Evolutionary conservation across 1,140 invertebrate species (phyloP).

Genomic region (Scaptomyza hsui): DNA sequence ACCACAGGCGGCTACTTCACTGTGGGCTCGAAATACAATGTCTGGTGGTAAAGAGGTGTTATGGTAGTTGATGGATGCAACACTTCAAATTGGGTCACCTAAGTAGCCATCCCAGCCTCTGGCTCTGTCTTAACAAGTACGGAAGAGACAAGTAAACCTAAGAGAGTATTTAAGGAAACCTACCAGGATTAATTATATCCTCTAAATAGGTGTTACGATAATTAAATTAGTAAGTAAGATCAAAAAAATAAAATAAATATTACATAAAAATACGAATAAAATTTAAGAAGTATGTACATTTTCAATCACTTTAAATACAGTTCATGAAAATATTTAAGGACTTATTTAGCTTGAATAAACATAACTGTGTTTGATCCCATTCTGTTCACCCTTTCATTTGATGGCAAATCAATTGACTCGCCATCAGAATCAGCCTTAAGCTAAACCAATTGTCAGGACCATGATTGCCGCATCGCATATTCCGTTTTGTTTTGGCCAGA

Average conservation of each 20-base stretch:
- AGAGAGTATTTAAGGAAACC: too few relatives aligned
- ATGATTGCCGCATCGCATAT: conserved; percentile 11
- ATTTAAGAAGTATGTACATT: too few relatives aligned
- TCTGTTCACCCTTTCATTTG: neutral
- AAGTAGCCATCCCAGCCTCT: conserved; percentile 15
- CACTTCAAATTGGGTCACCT: conserved; percentile 55
- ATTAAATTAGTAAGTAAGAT: too few relatives aligned
- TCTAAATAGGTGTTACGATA: too few relatives aligned
- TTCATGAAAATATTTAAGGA: neutral
- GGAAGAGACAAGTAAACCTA: conserved; percentile 31
- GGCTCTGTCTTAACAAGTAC: conserved; percentile 41
- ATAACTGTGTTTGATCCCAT: neutral
- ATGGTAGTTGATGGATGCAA: neutral
- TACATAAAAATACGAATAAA: too few relatives aligned
- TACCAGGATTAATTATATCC: too few relatives aligned
- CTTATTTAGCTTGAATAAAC: too few relatives aligned
- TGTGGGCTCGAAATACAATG: conserved; percentile 3
- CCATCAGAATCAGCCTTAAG: neutral
- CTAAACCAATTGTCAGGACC: conserved; percentile 8
- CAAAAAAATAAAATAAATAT: too few relatives aligned
- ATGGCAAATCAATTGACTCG: neutral
- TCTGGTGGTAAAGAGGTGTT: too few relatives aligned
- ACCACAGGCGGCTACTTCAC: conserved; percentile 32
- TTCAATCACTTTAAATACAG: too few relatives aligned
- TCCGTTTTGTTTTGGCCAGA: conserved; percentile 29